Conservation (phyloP, 1,140 invertebrate genomes). For the Tenebrio molitor region DNA sequence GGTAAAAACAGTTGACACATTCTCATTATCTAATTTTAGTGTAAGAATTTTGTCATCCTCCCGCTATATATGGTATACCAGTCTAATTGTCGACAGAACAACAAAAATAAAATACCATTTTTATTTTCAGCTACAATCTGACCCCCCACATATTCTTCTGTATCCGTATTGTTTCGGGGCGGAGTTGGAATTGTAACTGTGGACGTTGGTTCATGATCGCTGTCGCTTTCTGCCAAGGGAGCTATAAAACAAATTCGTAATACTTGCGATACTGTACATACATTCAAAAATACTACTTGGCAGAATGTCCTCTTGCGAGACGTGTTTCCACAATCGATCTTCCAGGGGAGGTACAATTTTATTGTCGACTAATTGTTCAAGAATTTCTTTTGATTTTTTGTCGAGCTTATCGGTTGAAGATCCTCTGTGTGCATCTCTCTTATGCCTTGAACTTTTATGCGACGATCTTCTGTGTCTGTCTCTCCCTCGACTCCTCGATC, state of each 20-base stretch:
- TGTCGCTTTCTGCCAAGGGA: conserved; percentile 67
- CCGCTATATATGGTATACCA: background rate
- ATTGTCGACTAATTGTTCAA: conserved; percentile 65
- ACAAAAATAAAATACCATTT: conserved; percentile 12
- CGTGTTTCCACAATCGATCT: conserved; percentile 65
- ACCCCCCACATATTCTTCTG: conserved; percentile 48
- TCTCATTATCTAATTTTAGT: too few species aligned
- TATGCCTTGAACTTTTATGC: conserved; percentile 66
- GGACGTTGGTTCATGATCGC: conserved; percentile 74
- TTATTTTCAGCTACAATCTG: conserved; percentile 2
- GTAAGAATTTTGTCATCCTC: too few species aligned
- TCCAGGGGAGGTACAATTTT: conserved; percentile 66
- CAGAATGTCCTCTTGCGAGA: conserved; percentile 66
- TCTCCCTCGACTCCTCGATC: conserved; percentile 52
- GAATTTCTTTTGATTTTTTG: conserved; percentile 64
- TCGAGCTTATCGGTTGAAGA: conserved; percentile 63
- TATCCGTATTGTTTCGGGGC: conserved; percentile 61
- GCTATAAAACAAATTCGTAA: conserved; percentile 46
- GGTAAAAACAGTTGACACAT: too few species aligned
- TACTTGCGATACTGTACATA: background rate
- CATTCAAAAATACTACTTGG: conserved; percentile 62
- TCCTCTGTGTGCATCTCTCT: conserved; percentile 58
- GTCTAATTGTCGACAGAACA: too few species aligned
- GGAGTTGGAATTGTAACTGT: conserved; percentile 70
- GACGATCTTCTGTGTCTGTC: conserved; percentile 58